Conservation (phyloP, 2,888 invertebrate genomes). For the Noctua janthe region DNA sequence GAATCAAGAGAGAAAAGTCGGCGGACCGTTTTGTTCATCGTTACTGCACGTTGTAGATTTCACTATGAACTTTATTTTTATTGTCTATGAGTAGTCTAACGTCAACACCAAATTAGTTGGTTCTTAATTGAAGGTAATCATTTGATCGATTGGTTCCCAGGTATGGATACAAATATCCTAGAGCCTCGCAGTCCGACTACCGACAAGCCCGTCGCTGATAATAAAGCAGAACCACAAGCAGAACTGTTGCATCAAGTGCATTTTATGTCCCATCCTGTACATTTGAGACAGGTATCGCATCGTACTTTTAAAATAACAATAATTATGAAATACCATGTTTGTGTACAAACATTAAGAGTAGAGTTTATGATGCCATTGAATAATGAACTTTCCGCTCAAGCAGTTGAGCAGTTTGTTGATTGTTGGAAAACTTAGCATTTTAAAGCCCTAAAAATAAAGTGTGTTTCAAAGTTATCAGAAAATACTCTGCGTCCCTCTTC, state of each 20-base stretch:
- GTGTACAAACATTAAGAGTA: neutral
- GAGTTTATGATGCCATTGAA: neutral
- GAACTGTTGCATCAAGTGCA: slow-evolving; percentile 83
- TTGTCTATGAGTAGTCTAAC: neutral
- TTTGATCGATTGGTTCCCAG: slow-evolving; percentile 49
- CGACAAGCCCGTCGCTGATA: slow-evolving; percentile 69
- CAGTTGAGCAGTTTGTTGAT: neutral
- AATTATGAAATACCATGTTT: neutral
- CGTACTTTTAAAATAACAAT: slow-evolving; percentile 10
- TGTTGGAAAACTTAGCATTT: neutral
- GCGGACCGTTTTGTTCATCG: neutral
- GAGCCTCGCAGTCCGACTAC: slow-evolving; percentile 69
- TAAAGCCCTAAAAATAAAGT: neutral
- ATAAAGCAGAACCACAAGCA: slow-evolving; percentile 74
- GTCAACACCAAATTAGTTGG: neutral
- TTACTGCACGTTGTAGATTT: neutral
- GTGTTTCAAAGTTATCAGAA: neutral
- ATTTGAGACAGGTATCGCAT: slow-evolving; percentile 80
- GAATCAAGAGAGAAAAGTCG: neutral
- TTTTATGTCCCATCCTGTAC: slow-evolving; percentile 87
- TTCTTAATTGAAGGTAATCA: neutral
- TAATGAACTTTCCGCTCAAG: neutral
- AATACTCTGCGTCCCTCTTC: neutral
- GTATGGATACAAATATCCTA: slow-evolving; percentile 69
- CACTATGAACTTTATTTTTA: neutral